Conservation (phyloP, 2,888 invertebrate genomes). For the Euzetes globulus region DNA sequence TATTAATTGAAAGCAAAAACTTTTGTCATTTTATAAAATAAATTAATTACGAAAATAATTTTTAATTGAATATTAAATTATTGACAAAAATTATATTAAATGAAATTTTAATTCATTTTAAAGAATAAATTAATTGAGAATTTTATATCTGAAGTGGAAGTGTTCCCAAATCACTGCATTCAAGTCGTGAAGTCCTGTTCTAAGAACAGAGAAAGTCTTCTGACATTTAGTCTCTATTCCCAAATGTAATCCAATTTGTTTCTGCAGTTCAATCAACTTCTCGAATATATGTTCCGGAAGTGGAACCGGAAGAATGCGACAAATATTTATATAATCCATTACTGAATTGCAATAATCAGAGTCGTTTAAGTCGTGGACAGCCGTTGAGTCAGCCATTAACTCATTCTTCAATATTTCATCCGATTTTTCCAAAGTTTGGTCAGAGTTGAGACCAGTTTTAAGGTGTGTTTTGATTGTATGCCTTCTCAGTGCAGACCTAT, state of each 20-base stretch:
- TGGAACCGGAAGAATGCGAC: slow-evolving; percentile 17
- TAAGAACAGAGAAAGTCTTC: background rate
- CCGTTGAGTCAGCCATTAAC: background rate
- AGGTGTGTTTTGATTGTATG: background rate
- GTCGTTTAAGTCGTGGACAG: background rate
- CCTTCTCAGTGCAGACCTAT: background rate
- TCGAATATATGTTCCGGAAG: slow-evolving; percentile 21
- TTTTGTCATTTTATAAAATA: slow-evolving; percentile 27
- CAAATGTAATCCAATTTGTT: slow-evolving; percentile 13
- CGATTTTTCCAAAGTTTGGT: background rate
- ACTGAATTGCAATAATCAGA: background rate
- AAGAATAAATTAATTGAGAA: background rate
- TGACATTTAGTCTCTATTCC: background rate
- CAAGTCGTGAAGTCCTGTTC: background rate
- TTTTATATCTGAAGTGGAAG: background rate
- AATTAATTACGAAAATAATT: slow-evolving; percentile 3
- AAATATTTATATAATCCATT: slow-evolving; percentile 16
- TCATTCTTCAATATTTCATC: background rate
- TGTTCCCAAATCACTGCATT: background rate
- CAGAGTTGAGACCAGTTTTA: background rate
- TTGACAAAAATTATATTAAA: slow-evolving; percentile 13
- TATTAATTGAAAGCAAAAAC: background rate
- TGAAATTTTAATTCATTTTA: background rate
- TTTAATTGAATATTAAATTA: slow-evolving; percentile 24
- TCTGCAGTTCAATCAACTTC: slow-evolving; percentile 13